phyloP scores from a whole-genome alignment of 2,888 invertebrate species.

The Choreutis nemorana region DNA sequence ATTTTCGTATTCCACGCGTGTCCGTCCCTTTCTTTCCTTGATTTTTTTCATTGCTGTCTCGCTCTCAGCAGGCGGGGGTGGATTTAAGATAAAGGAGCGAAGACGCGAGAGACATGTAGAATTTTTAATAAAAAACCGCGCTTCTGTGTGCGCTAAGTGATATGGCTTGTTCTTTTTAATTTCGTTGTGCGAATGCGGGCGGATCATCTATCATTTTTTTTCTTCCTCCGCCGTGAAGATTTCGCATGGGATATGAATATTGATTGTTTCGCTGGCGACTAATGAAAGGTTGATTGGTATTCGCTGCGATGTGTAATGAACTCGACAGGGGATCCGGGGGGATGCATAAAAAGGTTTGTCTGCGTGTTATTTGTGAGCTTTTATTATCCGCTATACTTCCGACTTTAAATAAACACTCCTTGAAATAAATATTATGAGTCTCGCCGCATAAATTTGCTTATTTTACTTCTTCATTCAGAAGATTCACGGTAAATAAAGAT shows the following conservation, averaged over 20 bases:
- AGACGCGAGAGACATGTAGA: constrained; percentile 64
- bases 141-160: constrained; percentile 64
- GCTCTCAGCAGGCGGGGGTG: constrained; percentile 26
- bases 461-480: no score
- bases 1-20: constrained; percentile 50
- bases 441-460: not conserved
- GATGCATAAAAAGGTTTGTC: constrained; percentile 30
- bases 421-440: not conserved
- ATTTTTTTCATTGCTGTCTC: constrained; percentile 50
- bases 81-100: constrained; percentile 50
- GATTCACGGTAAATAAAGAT: no score
- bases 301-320: constrained; percentile 49
- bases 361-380: constrained; percentile 23
- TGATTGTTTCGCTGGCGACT: constrained; percentile 51
- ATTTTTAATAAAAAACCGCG: constrained; percentile 62
- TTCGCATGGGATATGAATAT: constrained; percentile 65
- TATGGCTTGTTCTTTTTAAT: constrained; percentile 67
- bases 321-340: constrained; percentile 20
- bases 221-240: constrained; percentile 35
- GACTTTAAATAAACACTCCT: no score
- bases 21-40: constrained; percentile 46
- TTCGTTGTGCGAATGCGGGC: constrained; percentile 52
- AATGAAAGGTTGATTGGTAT: constrained; percentile 62
- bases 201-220: constrained; percentile 56
- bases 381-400: constrained; percentile 11